Percentiles rank a stretch among this genome's conserved stretches.
Evolutionary conservation across 2,888 invertebrate genomes (phyloP).

Genomic region (Athalia circularis): DNA sequence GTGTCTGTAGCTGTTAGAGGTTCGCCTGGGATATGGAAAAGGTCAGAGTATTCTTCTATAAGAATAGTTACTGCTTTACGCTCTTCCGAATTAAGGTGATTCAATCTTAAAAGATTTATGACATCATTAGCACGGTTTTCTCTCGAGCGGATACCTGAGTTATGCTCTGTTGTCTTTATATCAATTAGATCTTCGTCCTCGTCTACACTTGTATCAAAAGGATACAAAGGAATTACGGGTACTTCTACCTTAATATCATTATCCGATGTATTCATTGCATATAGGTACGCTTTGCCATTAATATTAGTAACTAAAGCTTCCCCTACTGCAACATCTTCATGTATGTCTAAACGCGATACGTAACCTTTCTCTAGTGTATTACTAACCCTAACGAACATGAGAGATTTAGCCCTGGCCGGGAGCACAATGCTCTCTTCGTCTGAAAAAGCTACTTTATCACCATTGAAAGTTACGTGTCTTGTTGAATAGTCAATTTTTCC

Average conservation of each 20-base stretch:
- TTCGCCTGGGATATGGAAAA: constrained; percentile 24
- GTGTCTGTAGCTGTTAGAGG: background rate
- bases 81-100: constrained; percentile 8
- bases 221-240: constrained; percentile 43
- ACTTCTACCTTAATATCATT: no score
- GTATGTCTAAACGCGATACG: constrained; percentile 9
- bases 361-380: constrained; percentile 16
- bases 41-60: background rate
- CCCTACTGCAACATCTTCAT: background rate
- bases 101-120: no score
- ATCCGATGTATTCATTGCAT: constrained; percentile 36
- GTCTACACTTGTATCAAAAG: constrained; percentile 48
- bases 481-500: background rate
- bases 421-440: background rate
- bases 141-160: no score
- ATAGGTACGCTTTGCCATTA: constrained; percentile 38
- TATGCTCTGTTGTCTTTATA: no score
- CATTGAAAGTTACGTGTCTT: background rate
- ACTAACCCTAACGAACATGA: constrained; percentile 24
- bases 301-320: background rate
- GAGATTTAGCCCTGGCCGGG: constrained; percentile 19
- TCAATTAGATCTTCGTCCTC: background rate
- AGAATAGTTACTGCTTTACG: background rate
- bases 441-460: background rate
- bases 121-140: no score